phyloP scores from a whole-genome alignment of 1,140 invertebrate species.

The Drosophila novamexicana region DNA sequence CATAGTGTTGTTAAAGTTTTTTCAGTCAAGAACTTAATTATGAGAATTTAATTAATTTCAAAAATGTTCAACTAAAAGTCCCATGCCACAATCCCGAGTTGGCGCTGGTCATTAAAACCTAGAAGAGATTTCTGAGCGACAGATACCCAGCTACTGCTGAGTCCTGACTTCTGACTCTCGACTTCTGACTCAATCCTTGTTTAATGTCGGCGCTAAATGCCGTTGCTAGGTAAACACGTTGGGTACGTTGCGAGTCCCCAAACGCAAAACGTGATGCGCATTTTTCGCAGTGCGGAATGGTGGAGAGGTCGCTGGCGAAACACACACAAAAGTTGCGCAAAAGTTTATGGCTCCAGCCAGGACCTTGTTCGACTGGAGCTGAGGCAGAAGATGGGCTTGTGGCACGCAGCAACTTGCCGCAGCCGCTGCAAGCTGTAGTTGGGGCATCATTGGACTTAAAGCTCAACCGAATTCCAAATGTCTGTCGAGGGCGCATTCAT shows the following conservation, averaged over 20 bases:
- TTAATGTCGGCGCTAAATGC: constrained; percentile 66
- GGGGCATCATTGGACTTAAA: constrained; percentile 49
- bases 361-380: not conserved
- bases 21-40: constrained; percentile 30
- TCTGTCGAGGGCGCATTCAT: constrained; percentile 63
- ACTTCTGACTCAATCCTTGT: constrained; percentile 32
- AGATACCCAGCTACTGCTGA: not conserved
- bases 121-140: constrained; percentile 19
- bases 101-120: constrained; percentile 48
- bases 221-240: constrained; percentile 70
- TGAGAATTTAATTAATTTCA: constrained; percentile 43
- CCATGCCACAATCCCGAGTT: not conserved
- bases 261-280: constrained; percentile 79
- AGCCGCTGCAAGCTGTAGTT: constrained; percentile 10
- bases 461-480: constrained; percentile 58
- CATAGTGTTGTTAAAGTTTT: constrained; percentile 20
- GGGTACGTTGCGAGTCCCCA: constrained; percentile 56
- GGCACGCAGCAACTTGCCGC: constrained; percentile 16
- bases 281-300: constrained; percentile 70
- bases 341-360: constrained; percentile 62
- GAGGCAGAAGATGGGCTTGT: not conserved
- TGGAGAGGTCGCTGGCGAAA: constrained; percentile 5
- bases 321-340: constrained; percentile 67
- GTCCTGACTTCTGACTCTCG: constrained; percentile 20
- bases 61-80: constrained; percentile 2